Evolutionary conservation across 2,888 invertebrate genomes (phyloP), one percentile per base, ranked within the genome.

Genomic region (Cetonia aurata): DNA sequence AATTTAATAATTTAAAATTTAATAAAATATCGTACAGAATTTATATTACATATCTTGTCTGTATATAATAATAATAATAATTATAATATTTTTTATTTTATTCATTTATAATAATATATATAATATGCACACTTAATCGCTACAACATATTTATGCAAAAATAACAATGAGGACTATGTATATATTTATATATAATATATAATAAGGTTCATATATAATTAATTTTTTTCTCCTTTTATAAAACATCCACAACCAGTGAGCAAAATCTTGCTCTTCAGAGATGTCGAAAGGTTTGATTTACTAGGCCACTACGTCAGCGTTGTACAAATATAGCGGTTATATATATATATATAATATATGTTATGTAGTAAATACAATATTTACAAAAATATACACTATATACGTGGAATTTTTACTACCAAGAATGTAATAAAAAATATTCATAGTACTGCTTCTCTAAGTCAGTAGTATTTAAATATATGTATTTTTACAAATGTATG

Each of bases 311-410:
- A 81, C 79, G 73, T 80, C 77, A 84, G 84, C 83, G 82, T 83
- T 83, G 84, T 84, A 84, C 83, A 84, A 84, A 83, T 83, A 83
- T 83, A 83, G 82, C 81, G 80, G 77, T 25, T 25, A 25, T 25
- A 25, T 25, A 25, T 25, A n/a, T n/a, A n/a, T n/a, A n/a, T n/a
- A n/a, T n/a, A n/a, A n/a, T n/a, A 71, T 74, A 37, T 37, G 6
- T 37, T 37, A 37, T 37, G 56, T 72, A 73, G 78, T 75, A 81
- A 80, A 76, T 82, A 80, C 79, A 81, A 74, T 83, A 84, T 83
- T 82, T 83, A 84, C 83, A 83, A 83, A 83, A 83, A 83, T 83
- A 82, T 83, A 84, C 82, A 83, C 78, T 82, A 81, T 80, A 73
- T 80, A 80, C 80, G 78, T 78, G 80, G 82, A 82, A 83, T 82